A percentile compares a stretch with the other conserved stretches of the same genome.
Conservation (phyloP, 2,888 invertebrate species). For the Limnephilus auricula region DNA sequence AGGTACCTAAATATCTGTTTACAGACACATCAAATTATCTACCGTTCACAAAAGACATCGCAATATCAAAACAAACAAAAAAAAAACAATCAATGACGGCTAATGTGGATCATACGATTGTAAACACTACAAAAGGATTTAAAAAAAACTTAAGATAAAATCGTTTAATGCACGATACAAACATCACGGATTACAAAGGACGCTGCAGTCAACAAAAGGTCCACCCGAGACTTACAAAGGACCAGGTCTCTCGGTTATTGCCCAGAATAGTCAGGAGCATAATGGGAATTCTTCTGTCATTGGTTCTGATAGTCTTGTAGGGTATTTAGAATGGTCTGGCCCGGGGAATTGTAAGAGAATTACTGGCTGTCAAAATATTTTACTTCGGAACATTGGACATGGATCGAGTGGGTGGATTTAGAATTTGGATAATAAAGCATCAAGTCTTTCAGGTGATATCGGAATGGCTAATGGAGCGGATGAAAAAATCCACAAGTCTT, state of each 20-base stretch:
- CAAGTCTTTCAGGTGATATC: neutral
- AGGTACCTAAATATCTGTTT: no score
- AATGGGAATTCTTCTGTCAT: neutral
- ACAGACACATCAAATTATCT: slow-evolving; percentile 40
- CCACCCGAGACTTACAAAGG: slow-evolving; percentile 20
- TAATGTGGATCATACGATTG: slow-evolving; percentile 41
- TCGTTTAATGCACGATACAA: slow-evolving; percentile 64
- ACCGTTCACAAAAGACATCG: slow-evolving; percentile 9
- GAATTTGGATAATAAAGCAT: neutral
- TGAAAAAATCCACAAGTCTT: neutral
- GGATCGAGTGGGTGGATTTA: slow-evolving; percentile 50
- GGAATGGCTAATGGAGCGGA: neutral
- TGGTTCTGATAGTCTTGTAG: slow-evolving; percentile 36
- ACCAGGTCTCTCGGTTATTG: slow-evolving; percentile 14
- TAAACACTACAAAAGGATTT: neutral
- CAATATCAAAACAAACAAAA: neutral
- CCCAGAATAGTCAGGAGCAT: neutral
- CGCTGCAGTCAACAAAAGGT: slow-evolving; percentile 43
- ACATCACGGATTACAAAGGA: slow-evolving; percentile 62
- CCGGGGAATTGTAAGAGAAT: slow-evolving; percentile 56
- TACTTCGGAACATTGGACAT: slow-evolving; percentile 44
- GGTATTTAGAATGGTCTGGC: slow-evolving; percentile 37
- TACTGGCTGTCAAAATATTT: slow-evolving; percentile 66
- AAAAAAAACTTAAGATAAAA: slow-evolving; percentile 57
- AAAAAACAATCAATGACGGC: slow-evolving; percentile 14